Percentiles rank a stretch among this genome's conserved stretches.
These are phyloP conservation scores for Drosophila oshimai DNA, from an alignment of 1,140 invertebrate genomes.

Conservation along the genomic window DNA sequence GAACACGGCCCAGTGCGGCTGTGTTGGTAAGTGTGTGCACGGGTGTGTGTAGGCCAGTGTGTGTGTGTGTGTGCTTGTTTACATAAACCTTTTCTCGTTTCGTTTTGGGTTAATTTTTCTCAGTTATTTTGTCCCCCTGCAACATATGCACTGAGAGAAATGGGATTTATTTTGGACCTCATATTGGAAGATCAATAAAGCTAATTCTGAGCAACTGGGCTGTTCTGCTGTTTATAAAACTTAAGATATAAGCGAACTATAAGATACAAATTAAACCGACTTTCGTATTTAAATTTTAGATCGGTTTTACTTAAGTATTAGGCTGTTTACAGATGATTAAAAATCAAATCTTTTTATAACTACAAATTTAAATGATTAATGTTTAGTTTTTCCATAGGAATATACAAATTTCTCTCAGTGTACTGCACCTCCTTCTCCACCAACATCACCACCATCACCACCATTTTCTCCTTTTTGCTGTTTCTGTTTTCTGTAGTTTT, in stretches of 20 bases:
- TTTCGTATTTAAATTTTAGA: no score
- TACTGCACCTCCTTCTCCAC: conserved; percentile 13
- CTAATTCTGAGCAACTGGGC: no score
- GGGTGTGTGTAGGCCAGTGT: conserved; percentile 2
- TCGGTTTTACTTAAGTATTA: no score
- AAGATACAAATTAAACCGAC: no score
- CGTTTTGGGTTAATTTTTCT: conserved; percentile 29
- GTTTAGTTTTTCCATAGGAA: no score
- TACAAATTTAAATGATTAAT: no score
- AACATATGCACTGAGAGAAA: conserved; percentile 9
- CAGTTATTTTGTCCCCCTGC: conserved; percentile 18
- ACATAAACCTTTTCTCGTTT: conserved; percentile 70
- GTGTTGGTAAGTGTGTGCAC: background rate
- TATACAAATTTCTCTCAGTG: background rate
- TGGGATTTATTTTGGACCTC: background rate
- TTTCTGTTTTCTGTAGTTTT: conserved; percentile 31
- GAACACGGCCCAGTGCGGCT: conserved; percentile 38
- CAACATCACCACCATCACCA: conserved; percentile 4
- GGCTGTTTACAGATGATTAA: no score
- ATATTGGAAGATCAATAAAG: background rate
- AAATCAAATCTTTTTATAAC: no score
- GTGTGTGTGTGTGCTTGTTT: conserved; percentile 45
- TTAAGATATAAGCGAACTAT: no score
- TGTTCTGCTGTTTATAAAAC: no score
- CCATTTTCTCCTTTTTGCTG: background rate